phyloP scores from a whole-genome alignment of 1,140 invertebrate species.

The Musca vetustissima region DNA sequence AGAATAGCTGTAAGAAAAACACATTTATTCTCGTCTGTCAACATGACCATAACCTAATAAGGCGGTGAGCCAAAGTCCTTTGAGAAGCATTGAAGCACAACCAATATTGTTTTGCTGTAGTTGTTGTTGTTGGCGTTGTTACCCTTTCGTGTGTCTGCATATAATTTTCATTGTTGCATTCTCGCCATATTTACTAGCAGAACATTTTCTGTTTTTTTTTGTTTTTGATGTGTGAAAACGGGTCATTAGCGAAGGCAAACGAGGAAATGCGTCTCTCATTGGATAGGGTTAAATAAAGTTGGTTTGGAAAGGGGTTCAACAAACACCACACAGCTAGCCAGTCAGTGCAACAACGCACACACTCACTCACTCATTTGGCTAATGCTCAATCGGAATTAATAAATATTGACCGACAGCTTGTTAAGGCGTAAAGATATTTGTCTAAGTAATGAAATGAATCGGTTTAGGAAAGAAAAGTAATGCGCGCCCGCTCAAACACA shows the following conservation, averaged over 20 bases:
- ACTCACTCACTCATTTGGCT: background rate
- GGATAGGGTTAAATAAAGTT: too few species aligned
- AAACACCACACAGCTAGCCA: background rate
- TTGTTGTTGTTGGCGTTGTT: too few species aligned
- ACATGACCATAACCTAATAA: constrained; percentile 11
- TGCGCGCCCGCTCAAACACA: too few species aligned
- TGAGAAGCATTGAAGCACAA: too few species aligned
- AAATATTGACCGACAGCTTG: constrained; percentile 22
- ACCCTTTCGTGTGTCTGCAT: background rate
- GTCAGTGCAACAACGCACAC: background rate
- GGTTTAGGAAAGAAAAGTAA: background rate
- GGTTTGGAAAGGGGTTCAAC: background rate
- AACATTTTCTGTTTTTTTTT: too few species aligned
- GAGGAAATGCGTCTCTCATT: background rate
- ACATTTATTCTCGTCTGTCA: background rate
- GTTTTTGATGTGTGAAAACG: constrained; percentile 13
- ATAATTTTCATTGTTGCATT: background rate
- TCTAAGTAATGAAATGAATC: constrained; percentile 9
- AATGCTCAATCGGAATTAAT: constrained; percentile 10
- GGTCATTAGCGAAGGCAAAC: constrained; percentile 4
- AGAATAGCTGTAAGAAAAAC: background rate
- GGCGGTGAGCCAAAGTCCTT: constrained; percentile 22
- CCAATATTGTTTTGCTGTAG: background rate
- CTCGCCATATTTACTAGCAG: background rate
- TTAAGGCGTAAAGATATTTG: constrained; percentile 22